Evolutionary conservation across 2,888 invertebrate genomes (phyloP), one percentile per base, ranked within the genome.

Genomic region (Sabatieria punctata): DNA sequence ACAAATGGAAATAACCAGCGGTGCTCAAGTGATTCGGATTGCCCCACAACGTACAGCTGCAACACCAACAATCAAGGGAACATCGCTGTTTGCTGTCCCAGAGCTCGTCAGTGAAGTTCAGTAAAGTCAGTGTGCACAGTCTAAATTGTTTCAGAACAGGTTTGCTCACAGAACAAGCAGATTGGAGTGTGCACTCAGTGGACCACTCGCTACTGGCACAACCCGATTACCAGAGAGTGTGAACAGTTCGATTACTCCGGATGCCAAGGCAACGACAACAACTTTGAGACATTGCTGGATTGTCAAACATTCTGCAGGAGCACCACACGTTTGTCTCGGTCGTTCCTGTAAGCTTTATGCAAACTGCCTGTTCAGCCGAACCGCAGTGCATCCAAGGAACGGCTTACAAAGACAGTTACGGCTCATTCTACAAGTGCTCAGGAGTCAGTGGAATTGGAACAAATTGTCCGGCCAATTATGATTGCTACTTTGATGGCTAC

Each of bases 161-260:
- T 62, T 48, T 62, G 62, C 53, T 60, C 60, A 13, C 61, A 62
- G 46, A 61, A 61, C 13, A 57, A 63, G 21, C 57, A 61, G 23
- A 51, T 62, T 30, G 62, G 62, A 38, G 60, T 61, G 49, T 62
- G 63, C 51, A 63, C 57, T 42, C 58, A 60, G 43, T 55, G 54
- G 23, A 60, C 63, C n/a, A 51, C 57, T 26, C 55, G 62, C 6
- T 61, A 57, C 45, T 56, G 57, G 57, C 63, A 62, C 52, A 60
- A 61, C 40, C 57, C 60, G 2, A 56, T 52, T 1, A 58, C 59
- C 1, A 39, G 57, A 25, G 54, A 54, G 11, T 61, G 61, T 49
- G 60, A 51, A 47, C 61, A 60, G 49, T 63, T 63, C 55, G 57
- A 59, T 57, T 63, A 56, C 44, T 54, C 57, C 2, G 59, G 59